Base-by-base conservation (phyloP, 2,797 vertebrate genomes). In the Sarcoramphus papa region DNA sequence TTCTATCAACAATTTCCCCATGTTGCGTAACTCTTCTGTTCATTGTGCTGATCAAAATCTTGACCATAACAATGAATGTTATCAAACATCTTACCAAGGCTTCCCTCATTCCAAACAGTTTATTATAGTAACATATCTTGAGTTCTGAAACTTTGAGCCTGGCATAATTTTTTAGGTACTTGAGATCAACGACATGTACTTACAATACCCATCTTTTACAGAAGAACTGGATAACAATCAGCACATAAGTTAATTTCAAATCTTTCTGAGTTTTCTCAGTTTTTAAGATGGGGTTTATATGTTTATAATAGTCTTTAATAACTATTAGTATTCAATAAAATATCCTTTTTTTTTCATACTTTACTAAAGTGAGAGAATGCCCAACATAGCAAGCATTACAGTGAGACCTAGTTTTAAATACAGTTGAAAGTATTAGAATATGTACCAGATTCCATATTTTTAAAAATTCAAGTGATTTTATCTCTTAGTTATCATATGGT, bases 311-410 rank as follows among this genome's bases (percentile, higher is more conserved):
- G 9, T 35, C 23, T 50, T 75, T 47, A 54, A 28, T 24, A 83
- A 30, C 12, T 45, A 41, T 21, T 30, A 28, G 1, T 17, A 28
- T 47, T 85, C 3, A 24, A 76, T 11, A 59, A 72, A 75, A 12
- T 43, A 60, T 12, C 2, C 0, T n/a, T 2, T 30, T 51, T 43
- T 78, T 64, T 25, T 73, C 7, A 30, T 40, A 17, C 1, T 47
- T 80, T 64, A 27, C 9, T 50, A 5, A 59, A 51, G 12, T 51
- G 14, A 65, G 6, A 43, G 6, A 72, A 68, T 59, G 9, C 9
- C 14, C 25, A 64, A 14, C 24, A 47, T 14, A 67, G 6, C 20
- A 65, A 7, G 19, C 7, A 78, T 51, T 79, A n/a, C 40, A 79
- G 24, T 43, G 21, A 56, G 7, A 47, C 4, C 8, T 63, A 65